A percentile compares a stretch with the other conserved stretches of the same genome.
phyloP scores from a whole-genome alignment of 2,797 vertebrate species.

The Ctenochaetus hawaiiensis region DNA sequence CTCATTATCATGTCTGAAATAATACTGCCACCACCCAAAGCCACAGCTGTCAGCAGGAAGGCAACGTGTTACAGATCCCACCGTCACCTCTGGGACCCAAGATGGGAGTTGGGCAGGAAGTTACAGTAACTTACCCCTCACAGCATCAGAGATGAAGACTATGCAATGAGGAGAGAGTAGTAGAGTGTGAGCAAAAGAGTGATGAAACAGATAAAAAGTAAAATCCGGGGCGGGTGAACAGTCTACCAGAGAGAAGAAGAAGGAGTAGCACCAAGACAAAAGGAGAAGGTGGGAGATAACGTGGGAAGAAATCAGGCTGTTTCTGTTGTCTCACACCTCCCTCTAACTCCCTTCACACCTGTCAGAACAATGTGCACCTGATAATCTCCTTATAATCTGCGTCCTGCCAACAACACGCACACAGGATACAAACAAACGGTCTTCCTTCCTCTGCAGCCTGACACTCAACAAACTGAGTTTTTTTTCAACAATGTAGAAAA shows the following conservation, averaged over 20 bases:
- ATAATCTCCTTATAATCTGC: slow-evolving; percentile 51
- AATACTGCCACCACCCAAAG: slow-evolving; percentile 33
- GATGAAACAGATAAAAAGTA: slow-evolving; percentile 28
- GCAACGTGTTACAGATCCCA: slow-evolving; percentile 27
- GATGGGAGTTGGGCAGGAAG: slow-evolving; percentile 27
- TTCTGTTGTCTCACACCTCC: slow-evolving; percentile 39
- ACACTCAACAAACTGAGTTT: slow-evolving; percentile 2
- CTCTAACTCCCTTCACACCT: slow-evolving; percentile 46
- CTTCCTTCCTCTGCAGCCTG: slow-evolving; percentile 5
- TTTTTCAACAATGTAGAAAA: slow-evolving; percentile 25
- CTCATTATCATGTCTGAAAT: slow-evolving; percentile 69
- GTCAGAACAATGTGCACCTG: slow-evolving; percentile 61
- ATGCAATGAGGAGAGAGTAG: slow-evolving; percentile 15
- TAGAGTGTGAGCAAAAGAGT: slow-evolving; percentile 3
- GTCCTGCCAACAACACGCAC: slow-evolving; percentile 9
- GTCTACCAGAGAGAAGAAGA: slow-evolving; percentile 19
- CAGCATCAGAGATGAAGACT: slow-evolving; percentile 27
- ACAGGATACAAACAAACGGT: slow-evolving; percentile 24
- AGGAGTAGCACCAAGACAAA: slow-evolving; percentile 22
- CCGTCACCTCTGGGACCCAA: slow-evolving; percentile 42
- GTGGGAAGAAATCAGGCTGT: slow-evolving; percentile 34
- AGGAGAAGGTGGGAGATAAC: background rate
- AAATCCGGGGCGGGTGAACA: slow-evolving; percentile 16
- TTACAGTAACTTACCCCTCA: slow-evolving; percentile 12
- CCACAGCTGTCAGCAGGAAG: slow-evolving; percentile 53